phyloP scores from a whole-genome alignment of 2,888 invertebrate genomes.

The Epirrita christyi region DNA sequence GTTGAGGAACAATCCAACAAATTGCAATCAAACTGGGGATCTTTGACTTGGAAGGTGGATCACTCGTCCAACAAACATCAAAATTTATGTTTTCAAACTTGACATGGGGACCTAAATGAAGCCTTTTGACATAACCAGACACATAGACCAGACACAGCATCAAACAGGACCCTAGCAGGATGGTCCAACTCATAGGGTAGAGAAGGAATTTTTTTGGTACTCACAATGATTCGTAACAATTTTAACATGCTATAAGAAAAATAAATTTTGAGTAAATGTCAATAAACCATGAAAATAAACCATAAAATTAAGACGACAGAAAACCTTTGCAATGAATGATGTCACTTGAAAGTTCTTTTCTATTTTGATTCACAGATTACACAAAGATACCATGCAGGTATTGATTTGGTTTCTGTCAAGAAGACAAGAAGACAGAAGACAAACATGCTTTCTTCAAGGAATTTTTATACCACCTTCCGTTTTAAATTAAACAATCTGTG shows the following conservation, averaged over 20 bases:
- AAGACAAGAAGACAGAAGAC: too few species aligned
- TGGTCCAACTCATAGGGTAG: neutral
- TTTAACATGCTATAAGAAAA: constrained; percentile 28
- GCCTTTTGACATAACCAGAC: constrained; percentile 3
- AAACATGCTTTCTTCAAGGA: too few species aligned
- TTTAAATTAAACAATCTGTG: too few species aligned
- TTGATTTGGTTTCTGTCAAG: too few species aligned
- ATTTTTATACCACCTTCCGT: too few species aligned
- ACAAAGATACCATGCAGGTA: too few species aligned
- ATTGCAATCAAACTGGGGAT: constrained; percentile 26
- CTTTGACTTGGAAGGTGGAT: neutral
- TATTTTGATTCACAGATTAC: constrained; percentile 41
- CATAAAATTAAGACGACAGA: constrained; percentile 39
- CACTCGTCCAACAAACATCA: too few species aligned
- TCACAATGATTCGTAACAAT: constrained; percentile 22
- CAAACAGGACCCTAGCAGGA: neutral
- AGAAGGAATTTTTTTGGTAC: constrained; percentile 4
- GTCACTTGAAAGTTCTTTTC: constrained; percentile 43
- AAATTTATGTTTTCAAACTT: constrained; percentile 17
- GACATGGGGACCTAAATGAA: neutral
- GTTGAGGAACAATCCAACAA: too few species aligned
- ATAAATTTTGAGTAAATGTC: constrained; percentile 31
- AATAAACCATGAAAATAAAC: constrained; percentile 34
- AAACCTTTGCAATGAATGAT: constrained; percentile 41
- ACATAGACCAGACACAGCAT: too few species aligned